Evolutionary conservation across 2,797 vertebrate genomes (phyloP), one percentile per base, ranked within the genome.

Genomic region (Rhabdophis nuchalis): DNA sequence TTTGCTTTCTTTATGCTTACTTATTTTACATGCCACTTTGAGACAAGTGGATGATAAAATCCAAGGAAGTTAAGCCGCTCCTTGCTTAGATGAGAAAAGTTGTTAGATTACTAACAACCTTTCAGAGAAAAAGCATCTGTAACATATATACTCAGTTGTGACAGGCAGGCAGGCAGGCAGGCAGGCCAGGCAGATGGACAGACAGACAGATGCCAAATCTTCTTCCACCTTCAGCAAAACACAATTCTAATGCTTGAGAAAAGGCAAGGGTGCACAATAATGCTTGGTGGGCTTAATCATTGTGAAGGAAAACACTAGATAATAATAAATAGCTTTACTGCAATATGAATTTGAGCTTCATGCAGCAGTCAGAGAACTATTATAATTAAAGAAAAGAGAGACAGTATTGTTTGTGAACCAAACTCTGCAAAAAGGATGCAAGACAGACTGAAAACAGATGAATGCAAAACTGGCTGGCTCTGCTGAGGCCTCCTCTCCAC

Each of bases 11-110:
- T 56, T 88, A 13, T 60, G 86, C 58, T 95, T 95, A 92, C 87
- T 94, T 94, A 93, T 95, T 95, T 95, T 92, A 93, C 90, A 57
- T 91, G 61, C 56, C 46, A 93, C 52, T 93, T 94, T 61, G 54
- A 95, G 92, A 94, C 72, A 94, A 94, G 61, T 88, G 90, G 93
- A 92, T 91, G 92, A 91, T 3, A 90, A 14, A 14, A 91, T 91
- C 50, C 91, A 85, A 36, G 16, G 90, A n/a, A 52, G 10, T 0
- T 93, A 91, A 54, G 85, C 86, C 94, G 87, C 41, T 5, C 89
- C 95, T 93, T 3, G 0, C 85, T 91, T 0, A 0, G 60, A 92
- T 89, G 88, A 92, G 54, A 95, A 95, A 90, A 72, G 32, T 58
- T 58, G 56, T 57, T 58, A 58, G 20, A 29, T 54, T 94, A 94